Percentiles rank a stretch among this genome's conserved stretches.
Conservation (phyloP, 2,113 vertebrate species). For the Myotis davidii region DNA sequence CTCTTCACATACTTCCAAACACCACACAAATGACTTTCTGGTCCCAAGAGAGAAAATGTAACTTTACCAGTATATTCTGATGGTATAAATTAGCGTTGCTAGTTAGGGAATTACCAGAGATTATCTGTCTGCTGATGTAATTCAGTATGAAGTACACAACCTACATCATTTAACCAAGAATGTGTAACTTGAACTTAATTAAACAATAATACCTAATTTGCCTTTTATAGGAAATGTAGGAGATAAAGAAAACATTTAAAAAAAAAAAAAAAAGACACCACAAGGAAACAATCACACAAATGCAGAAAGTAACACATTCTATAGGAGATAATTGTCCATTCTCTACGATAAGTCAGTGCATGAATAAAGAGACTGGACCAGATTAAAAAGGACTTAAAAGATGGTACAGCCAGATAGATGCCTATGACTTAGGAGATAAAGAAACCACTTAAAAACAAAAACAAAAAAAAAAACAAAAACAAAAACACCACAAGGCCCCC, state of each 20-base stretch:
- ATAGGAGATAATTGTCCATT: neutral
- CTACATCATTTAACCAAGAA: slow-evolving; percentile 10
- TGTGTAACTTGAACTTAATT: slow-evolving; percentile 6
- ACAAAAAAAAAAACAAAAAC: too few species aligned
- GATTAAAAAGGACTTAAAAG: neutral
- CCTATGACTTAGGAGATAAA: neutral
- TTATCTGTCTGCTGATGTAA: neutral
- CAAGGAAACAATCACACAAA: neutral
- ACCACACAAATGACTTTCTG: neutral
- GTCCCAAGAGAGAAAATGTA: neutral
- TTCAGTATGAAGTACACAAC: neutral
- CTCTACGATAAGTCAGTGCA: neutral
- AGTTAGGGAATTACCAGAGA: neutral
- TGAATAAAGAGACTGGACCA: neutral
- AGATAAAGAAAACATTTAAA: neutral
- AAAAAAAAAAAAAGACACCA: neutral
- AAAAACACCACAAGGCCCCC: too few species aligned
- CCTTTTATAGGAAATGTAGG: neutral
- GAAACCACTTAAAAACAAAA: too few species aligned
- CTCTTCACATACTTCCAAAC: neutral
- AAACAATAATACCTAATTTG: neutral
- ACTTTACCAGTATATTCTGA: neutral
- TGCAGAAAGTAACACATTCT: neutral
- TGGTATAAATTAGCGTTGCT: neutral
- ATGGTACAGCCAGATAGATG: neutral